Conservation (phyloP, 2,888 invertebrate species). For the Arctia plantaginis region DNA sequence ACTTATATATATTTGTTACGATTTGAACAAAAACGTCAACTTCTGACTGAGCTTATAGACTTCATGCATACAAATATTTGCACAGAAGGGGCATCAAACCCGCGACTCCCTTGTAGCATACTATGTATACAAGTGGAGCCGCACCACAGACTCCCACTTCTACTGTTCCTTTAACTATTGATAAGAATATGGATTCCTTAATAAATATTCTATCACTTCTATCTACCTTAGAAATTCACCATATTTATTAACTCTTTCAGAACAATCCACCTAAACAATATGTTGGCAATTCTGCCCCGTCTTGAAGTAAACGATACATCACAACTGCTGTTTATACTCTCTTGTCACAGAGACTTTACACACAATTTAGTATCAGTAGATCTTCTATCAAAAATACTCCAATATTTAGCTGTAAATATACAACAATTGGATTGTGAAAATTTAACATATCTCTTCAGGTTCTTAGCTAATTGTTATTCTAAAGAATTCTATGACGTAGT, state of each 20-base stretch:
- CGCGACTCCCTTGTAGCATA: too few species aligned
- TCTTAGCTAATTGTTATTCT: conserved; percentile 66
- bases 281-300: conserved; percentile 53
- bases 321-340: conserved; percentile 67
- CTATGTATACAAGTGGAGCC: too few species aligned
- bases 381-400: conserved; percentile 53
- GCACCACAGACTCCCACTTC: too few species aligned
- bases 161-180: too few species aligned
- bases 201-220: too few species aligned
- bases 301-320: conserved; percentile 45
- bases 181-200: too few species aligned
- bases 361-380: conserved; percentile 44
- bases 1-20: too few species aligned
- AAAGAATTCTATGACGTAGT: conserved; percentile 47
- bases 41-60: too few species aligned
- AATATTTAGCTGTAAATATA: conserved; percentile 48
- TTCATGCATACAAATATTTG: too few species aligned
- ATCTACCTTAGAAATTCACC: background rate
- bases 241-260: conserved; percentile 56
- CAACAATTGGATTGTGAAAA: conserved; percentile 50
- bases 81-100: too few species aligned
- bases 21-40: too few species aligned
- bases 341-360: conserved; percentile 68
- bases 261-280: conserved; percentile 57
- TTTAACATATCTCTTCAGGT: conserved; percentile 63